A percentile compares a stretch with the other conserved stretches of the same genome.
Evolutionary conservation across 2,888 invertebrate genomes (phyloP).

Genomic region (Idaea biselata): DNA sequence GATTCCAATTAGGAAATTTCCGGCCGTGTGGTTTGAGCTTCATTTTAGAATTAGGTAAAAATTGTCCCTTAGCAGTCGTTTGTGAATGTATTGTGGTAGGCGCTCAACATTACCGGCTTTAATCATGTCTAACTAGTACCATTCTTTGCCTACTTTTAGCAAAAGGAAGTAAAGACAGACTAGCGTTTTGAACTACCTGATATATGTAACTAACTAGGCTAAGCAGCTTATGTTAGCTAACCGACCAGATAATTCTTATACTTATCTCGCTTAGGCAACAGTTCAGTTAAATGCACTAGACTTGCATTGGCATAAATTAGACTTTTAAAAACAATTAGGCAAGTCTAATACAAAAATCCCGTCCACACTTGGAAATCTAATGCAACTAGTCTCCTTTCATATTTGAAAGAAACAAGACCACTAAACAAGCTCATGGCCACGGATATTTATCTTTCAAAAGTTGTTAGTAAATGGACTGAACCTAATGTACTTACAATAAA

Average conservation of each 20-base stretch:
- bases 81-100: too few relatives aligned
- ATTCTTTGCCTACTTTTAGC: not conserved
- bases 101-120: too few relatives aligned
- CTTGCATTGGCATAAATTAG: not conserved
- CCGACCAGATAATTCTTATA: slow-evolving; percentile 8
- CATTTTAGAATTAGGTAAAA: too few relatives aligned
- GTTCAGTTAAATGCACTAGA: not conserved
- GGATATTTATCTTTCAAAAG: slow-evolving; percentile 17
- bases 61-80: too few relatives aligned
- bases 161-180: not conserved
- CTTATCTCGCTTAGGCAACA: slow-evolving; percentile 5
- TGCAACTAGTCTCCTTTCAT: slow-evolving; percentile 14
- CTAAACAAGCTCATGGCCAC: slow-evolving; percentile 22
- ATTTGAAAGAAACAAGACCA: slow-evolving; percentile 21
- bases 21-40: too few relatives aligned
- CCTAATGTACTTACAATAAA: not conserved
- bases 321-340: slow-evolving; percentile 2
- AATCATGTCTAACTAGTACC: not conserved
- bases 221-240: not conserved
- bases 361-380: not conserved
- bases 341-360: not conserved
- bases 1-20: too few relatives aligned
- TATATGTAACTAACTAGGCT: not conserved
- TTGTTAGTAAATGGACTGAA: slow-evolving; percentile 1
- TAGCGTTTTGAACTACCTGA: not conserved